Evolutionary conservation across 1,140 invertebrate genomes (phyloP), one percentile per base, ranked within the genome.

Genomic region (Lordiphosa stackelbergi): DNA sequence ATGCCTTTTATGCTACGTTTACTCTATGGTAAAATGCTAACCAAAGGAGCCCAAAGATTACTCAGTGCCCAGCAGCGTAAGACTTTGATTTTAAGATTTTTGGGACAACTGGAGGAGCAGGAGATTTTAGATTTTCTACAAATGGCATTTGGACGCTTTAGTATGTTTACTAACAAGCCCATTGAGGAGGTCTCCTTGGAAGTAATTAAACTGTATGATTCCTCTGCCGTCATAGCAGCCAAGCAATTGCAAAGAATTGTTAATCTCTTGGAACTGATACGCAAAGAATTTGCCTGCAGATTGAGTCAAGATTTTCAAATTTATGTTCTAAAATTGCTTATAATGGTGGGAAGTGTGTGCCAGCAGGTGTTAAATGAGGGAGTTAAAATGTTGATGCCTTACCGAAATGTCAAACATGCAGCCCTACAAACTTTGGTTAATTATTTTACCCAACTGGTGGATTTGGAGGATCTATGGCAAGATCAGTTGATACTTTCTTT

Each of bases 1-100:
- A 91, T 98, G 56, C 94, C 95, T 0, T 90, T 97, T 43, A 88
- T 98, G 6, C 90, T 98, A 86, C 92, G 95, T 81, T 93, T 98
- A 55, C 89, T 97, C 2, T 97, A 95, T 86, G 95, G 95, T 5
- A 97, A 97, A 89, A 96, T 98, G 94, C 90, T 91, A 16, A 95
- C 93, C 81, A 91, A 93, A 37, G 93, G 92, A 0, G 91, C 92
- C 0, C 95, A 95, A 11, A 95, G 95, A 81, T 90, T 91, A 58
- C 88, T 90, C 1, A 92, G 92, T 10, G 91, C 92, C 11, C 91
- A 93, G 59, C 78, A 91, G 35, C 89, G 94, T 42, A 90, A 95
- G 69, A 92, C 92, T 43, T 89, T 96, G 41, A 92, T 98, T 10
- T 89, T 98, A 46, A 90, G 95, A 51, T 97, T 97, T 84, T 88